phyloP scores from a whole-genome alignment of 2,113 vertebrate species.

The Callithrix jacchus region DNA sequence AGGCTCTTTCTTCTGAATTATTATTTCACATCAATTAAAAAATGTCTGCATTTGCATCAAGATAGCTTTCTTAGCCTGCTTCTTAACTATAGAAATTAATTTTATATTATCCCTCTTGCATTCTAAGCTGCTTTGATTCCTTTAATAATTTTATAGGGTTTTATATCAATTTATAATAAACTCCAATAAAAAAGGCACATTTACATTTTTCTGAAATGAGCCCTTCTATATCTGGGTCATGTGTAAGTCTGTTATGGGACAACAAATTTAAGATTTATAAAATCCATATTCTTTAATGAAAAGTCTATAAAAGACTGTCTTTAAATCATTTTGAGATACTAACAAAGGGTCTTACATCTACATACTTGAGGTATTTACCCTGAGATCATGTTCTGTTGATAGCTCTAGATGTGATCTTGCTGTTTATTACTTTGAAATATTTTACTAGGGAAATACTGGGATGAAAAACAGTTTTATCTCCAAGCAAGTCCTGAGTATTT shows the following conservation, averaged over 20 bases:
- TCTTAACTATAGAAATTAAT: neutral
- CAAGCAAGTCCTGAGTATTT: neutral
- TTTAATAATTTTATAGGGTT: neutral
- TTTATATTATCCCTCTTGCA: neutral
- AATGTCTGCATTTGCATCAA: neutral
- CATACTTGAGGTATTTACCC: neutral
- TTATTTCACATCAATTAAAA: neutral
- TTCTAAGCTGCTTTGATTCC: neutral
- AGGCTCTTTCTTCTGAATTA: neutral
- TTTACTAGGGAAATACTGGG: neutral
- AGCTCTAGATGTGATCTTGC: neutral
- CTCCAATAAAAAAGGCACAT: neutral
- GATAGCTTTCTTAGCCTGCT: neutral
- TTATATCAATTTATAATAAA: constrained; percentile 26
- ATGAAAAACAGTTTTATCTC: neutral
- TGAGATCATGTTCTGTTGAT: neutral
- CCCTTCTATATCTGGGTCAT: neutral
- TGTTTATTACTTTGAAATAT: neutral
- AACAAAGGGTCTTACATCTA: neutral
- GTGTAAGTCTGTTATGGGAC: neutral
- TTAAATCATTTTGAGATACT: neutral
- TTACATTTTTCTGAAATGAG: neutral
- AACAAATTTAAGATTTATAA: neutral
- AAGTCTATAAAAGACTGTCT: neutral
- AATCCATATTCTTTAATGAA: neutral